These are phyloP conservation scores for Dryas iulia DNA, from an alignment of 1,140 invertebrate species.

Conservation along the genomic window DNA sequence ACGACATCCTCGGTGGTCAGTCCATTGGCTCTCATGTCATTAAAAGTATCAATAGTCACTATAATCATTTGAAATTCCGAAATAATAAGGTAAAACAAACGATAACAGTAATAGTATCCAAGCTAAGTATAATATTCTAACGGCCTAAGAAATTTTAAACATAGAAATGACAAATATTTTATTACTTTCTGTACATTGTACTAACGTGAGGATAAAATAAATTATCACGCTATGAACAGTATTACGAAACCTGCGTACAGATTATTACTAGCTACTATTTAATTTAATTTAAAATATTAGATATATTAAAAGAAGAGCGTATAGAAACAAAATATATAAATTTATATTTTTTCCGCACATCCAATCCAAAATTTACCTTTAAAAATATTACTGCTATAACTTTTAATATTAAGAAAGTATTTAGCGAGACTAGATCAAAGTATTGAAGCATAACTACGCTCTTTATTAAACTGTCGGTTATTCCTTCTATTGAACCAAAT, in stretches of 20 bases:
- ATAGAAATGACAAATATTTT: too few relatives aligned
- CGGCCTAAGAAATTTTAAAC: too few relatives aligned
- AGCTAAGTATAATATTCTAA: too few relatives aligned
- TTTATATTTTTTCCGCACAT: too few relatives aligned
- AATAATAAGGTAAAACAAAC: too few relatives aligned
- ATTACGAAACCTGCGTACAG: background rate
- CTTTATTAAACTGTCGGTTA: background rate
- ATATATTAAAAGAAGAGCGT: too few relatives aligned
- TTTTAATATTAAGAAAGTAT: background rate
- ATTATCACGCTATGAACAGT: background rate
- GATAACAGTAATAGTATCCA: too few relatives aligned
- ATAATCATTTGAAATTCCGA: too few relatives aligned
- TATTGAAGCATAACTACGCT: background rate
- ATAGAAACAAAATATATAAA: background rate
- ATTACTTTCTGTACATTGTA: background rate
- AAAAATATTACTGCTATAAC: background rate
- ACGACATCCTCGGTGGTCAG: too few relatives aligned
- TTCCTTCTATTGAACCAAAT: background rate
- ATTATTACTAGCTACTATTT: background rate
- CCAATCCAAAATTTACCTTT: too few relatives aligned
- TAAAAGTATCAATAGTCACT: too few relatives aligned
- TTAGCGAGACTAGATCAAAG: background rate
- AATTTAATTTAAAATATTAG: background rate
- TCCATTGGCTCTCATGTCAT: too few relatives aligned
- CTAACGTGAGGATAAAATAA: background rate